Conservation (phyloP, 2,113 vertebrate species). For the Lutjanus erythropterus region DNA sequence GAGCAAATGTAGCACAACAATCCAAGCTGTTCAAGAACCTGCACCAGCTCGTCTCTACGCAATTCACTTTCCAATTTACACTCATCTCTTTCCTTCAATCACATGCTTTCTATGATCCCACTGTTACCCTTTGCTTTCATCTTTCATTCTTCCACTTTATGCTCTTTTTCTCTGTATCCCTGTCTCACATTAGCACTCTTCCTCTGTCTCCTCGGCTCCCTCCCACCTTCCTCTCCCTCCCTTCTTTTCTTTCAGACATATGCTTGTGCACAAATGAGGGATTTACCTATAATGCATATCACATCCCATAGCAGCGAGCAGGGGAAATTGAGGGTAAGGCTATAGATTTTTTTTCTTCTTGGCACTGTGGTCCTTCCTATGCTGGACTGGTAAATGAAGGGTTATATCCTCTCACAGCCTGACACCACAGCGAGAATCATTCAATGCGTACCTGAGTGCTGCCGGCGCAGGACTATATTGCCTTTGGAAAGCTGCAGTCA, state of each 20-base stretch:
- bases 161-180: neutral
- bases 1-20: neutral
- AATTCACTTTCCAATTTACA: neutral
- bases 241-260: neutral
- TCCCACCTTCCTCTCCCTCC: neutral
- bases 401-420: neutral
- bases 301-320: neutral
- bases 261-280: neutral
- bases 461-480: neutral
- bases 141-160: neutral
- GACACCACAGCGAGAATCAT: neutral
- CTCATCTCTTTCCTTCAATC: neutral
- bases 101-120: neutral
- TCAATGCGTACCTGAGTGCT: neutral
- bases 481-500: neutral
- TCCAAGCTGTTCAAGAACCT: neutral
- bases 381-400: neutral
- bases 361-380: neutral
- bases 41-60: neutral
- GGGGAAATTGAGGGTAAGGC: neutral
- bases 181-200: neutral
- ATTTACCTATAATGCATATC: conserved; percentile 6
- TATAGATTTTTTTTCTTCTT: neutral
- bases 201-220: neutral
- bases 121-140: neutral